phyloP scores from a whole-genome alignment of 64 coral and sea anemone species.

The Anthopleura sola region DNA sequence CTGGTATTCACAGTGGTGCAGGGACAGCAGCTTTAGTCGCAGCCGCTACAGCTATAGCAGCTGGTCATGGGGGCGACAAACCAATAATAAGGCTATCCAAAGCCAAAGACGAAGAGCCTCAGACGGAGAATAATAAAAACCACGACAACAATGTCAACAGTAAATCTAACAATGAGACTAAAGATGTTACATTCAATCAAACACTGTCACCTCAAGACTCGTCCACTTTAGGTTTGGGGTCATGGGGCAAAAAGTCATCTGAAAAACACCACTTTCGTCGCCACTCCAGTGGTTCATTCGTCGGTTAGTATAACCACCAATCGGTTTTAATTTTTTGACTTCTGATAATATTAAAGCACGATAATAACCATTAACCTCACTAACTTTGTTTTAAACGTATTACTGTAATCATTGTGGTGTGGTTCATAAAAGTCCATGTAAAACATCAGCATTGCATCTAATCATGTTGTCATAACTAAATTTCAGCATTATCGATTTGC shows the following conservation, averaged over 20 bases:
- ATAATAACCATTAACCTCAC: background rate
- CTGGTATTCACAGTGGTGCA: constrained; percentile 94
- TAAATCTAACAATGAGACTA: constrained; percentile 13
- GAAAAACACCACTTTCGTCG: constrained; percentile 96
- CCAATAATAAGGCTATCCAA: constrained; percentile 91
- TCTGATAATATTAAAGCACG: background rate
- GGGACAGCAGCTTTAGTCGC: constrained; percentile 92
- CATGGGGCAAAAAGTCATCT: constrained; percentile 80
- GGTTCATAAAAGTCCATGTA: background rate
- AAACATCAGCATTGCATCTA: background rate
- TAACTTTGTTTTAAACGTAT: constrained; percentile 17
- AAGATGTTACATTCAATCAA: constrained; percentile 40
- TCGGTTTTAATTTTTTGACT: background rate
- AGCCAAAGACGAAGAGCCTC: constrained; percentile 79
- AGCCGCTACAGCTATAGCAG: constrained; percentile 75
- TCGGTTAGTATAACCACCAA: constrained; percentile 76
- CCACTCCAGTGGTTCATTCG: constrained; percentile 93
- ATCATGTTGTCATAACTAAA: background rate
- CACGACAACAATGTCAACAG: constrained; percentile 25
- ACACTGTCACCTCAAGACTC: constrained; percentile 81
- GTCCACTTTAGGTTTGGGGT: constrained; percentile 57
- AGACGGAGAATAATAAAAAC: constrained; percentile 56
- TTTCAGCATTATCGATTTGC: background rate
- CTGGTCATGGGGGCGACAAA: constrained; percentile 67
- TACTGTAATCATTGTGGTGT: constrained; percentile 8